A percentile compares a stretch with the other conserved stretches of the same genome.
phyloP scores from a whole-genome alignment of 2,888 invertebrate genomes.

The Stenotaenia linearis region DNA sequence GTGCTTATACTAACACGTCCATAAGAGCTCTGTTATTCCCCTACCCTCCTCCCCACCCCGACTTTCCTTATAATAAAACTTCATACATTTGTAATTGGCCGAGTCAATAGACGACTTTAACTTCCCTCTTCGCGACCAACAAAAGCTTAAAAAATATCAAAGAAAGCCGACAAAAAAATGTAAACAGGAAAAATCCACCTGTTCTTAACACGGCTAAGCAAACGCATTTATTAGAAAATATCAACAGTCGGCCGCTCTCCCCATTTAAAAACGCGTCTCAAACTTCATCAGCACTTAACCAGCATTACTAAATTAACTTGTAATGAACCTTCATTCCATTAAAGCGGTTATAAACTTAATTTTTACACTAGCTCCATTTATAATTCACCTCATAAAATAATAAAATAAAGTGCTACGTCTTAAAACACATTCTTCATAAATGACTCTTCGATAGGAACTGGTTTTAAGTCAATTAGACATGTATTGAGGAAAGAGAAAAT shows the following conservation, averaged over 20 bases:
- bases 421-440: background rate
- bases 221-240: background rate
- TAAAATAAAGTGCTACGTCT: background rate
- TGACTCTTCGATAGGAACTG: background rate
- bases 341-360: background rate
- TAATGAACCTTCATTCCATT: background rate
- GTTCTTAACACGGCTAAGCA: background rate
- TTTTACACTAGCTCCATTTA: background rate
- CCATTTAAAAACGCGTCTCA: background rate
- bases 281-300: background rate
- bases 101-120: background rate
- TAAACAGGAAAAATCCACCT: background rate
- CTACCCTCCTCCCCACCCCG: background rate
- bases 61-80: background rate
- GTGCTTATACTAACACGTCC: background rate
- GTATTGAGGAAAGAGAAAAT: background rate
- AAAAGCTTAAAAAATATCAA: background rate
- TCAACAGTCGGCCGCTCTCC: background rate
- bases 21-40: background rate
- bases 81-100: slow-evolving; percentile 31
- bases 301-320: background rate
- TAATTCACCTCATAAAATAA: background rate
- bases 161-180: background rate
- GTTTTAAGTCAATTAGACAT: background rate
- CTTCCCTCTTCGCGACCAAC: background rate